phyloP scores from a whole-genome alignment of 1,140 invertebrate species.

The Drosophila leontia region DNA sequence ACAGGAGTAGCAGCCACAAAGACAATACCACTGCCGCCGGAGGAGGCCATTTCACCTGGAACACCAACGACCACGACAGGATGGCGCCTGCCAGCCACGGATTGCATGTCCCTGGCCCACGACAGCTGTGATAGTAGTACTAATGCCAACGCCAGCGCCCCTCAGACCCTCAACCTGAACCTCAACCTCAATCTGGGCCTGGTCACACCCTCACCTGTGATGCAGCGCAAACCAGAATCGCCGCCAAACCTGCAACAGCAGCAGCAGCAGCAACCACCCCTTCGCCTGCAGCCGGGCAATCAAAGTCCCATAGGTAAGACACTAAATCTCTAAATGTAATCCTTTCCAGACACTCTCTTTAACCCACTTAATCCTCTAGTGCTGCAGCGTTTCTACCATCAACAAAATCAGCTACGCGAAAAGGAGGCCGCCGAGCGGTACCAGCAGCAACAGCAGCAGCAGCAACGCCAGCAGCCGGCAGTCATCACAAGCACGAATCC shows the following conservation, averaged over 20 bases:
- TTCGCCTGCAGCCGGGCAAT: constrained; percentile 75
- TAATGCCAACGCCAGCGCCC: constrained; percentile 31
- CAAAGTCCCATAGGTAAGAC: constrained; percentile 81
- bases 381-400: constrained; percentile 85
- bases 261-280: constrained; percentile 53
- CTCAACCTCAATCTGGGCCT: constrained; percentile 14
- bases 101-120: constrained; percentile 35
- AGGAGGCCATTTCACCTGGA: constrained; percentile 43
- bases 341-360: not conserved
- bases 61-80: constrained; percentile 37
- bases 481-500: constrained; percentile 68
- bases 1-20: constrained; percentile 23
- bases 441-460: constrained; percentile 31
- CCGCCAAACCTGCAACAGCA: constrained; percentile 47
- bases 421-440: constrained; percentile 73
- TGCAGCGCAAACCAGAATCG: constrained; percentile 51
- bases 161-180: constrained; percentile 3
- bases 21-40: constrained; percentile 56
- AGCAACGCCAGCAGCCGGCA: constrained; percentile 15
- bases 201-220: constrained; percentile 52
- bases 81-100: constrained; percentile 54
- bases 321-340: not conserved
- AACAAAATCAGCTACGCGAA: constrained; percentile 85
- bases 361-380: constrained; percentile 49
- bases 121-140: constrained; percentile 72